Conservation (phyloP, 2,888 invertebrate species). For the Phyllotreta cruciferae region DNA sequence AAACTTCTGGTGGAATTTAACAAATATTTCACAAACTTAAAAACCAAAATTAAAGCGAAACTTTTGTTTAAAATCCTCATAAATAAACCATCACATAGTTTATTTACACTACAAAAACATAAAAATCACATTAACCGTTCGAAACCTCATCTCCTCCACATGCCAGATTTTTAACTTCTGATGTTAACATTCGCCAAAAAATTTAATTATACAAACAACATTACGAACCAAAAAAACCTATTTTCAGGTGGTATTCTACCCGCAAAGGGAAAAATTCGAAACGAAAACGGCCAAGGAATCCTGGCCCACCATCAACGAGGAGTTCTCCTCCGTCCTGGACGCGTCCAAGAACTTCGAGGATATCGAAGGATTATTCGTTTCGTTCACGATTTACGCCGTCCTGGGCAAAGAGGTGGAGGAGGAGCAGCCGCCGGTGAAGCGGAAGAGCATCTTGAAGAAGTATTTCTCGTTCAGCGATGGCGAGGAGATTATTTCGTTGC, state of each 20-base stretch:
- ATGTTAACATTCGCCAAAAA: neutral
- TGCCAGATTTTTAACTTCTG: too few relatives aligned
- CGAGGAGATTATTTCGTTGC: slow-evolving; percentile 42
- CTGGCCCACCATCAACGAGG: slow-evolving; percentile 83
- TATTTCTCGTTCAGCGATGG: slow-evolving; percentile 59
- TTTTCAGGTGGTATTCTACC: slow-evolving; percentile 76
- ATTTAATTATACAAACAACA: neutral
- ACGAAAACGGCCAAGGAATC: slow-evolving; percentile 76
- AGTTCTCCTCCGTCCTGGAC: slow-evolving; percentile 72
- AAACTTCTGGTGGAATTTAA: too few relatives aligned
- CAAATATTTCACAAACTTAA: too few relatives aligned
- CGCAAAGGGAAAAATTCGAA: slow-evolving; percentile 78
- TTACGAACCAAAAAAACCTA: neutral
- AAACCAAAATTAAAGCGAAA: too few relatives aligned
- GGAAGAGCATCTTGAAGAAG: slow-evolving; percentile 41
- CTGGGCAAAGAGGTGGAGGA: slow-evolving; percentile 65
- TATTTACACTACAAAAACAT: too few relatives aligned
- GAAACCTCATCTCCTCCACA: too few relatives aligned
- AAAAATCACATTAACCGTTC: too few relatives aligned
- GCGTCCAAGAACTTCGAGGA: slow-evolving; percentile 65
- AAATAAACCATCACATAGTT: too few relatives aligned
- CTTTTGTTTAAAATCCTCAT: too few relatives aligned
- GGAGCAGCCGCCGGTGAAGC: slow-evolving; percentile 47
- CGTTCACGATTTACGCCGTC: slow-evolving; percentile 73
- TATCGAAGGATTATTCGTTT: slow-evolving; percentile 72